Base-by-base conservation (phyloP, 2,113 vertebrate genomes). In the Triplophysa dalaica region DNA sequence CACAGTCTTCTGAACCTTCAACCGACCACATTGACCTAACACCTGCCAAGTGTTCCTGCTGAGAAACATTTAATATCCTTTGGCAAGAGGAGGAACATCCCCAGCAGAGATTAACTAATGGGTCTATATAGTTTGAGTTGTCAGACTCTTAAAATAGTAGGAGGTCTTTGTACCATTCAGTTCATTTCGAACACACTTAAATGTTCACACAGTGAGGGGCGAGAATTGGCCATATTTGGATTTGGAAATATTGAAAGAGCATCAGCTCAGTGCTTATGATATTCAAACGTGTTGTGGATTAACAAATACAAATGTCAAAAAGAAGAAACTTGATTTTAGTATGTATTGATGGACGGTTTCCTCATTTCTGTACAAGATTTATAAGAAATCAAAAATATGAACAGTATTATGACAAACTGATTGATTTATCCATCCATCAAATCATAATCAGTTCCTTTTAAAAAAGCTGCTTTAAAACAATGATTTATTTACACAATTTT, bases 21-120 rank as follows among this genome's bases (percentile, higher is more conserved):
- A 58, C 8, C 69, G 65, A 81, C 81, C 84, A 81, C 81, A 3
- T 29, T 29, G 29, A 29, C 29, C 61, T 78, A 84, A 86, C 82
- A 85, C 77, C 83, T 85, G 83, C 83, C 87, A 60, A 60, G 69
- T 86, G 86, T 84, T 89, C 87, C 85, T 80, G 85, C 84, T 70
- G 84, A 82, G 80, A 86, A 80, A 82, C 76, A 33, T 80, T 81
- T 82, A 33, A 89, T 86, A 85, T 88, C 82, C 78, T 77, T 85
- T 58, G 60, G 60, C 38, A 70, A 62, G 50, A 58, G 41, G 38
- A 19, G 48, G 0, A 43, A 24, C 58, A 77, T 63, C 64, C 66
- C 16, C 7, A 43, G 29, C 70, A 52, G 26, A 67, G 21, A 43
- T 81, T 62, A 43, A 38, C 45, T n/a, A 19, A 76, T 62, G 64